Evolutionary conservation across 2,888 invertebrate genomes (phyloP).

Genomic region (Amitus sp.): DNA sequence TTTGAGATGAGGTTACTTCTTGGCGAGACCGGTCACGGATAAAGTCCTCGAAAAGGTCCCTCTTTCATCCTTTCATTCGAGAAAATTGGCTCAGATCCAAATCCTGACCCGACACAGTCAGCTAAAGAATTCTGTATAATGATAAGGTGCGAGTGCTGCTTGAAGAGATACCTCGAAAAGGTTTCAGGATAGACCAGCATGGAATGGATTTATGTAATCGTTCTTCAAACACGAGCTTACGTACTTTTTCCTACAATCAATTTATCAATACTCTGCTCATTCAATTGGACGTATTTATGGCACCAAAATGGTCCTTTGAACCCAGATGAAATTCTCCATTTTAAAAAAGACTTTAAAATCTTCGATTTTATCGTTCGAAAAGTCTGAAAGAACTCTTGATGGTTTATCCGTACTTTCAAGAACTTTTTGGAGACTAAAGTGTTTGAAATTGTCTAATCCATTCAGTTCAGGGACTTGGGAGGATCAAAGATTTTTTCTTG

Average conservation of each 20-base stretch:
- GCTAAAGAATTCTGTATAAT: slow-evolving; percentile 15
- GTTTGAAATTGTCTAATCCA: too few relatives aligned
- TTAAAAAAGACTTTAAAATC: too few relatives aligned
- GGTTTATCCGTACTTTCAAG: too few relatives aligned
- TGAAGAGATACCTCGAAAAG: slow-evolving; percentile 13
- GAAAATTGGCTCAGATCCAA: slow-evolving; percentile 14
- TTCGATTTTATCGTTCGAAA: too few relatives aligned
- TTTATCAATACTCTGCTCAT: not conserved
- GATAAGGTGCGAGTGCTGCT: slow-evolving; percentile 18
- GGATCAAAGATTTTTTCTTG: too few relatives aligned
- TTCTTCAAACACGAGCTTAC: not conserved
- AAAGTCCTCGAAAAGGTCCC: slow-evolving; percentile 18
- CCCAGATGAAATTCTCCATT: too few relatives aligned
- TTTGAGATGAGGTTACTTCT: slow-evolving; percentile 7
- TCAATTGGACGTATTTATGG: too few relatives aligned
- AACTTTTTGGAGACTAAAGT: too few relatives aligned
- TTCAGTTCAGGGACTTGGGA: too few relatives aligned
- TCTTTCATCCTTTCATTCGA: slow-evolving; percentile 11
- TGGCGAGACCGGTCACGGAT: slow-evolving; percentile 14
- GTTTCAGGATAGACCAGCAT: slow-evolving; percentile 4
- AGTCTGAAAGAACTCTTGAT: too few relatives aligned
- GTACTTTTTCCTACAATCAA: not conserved
- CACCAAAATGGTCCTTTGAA: too few relatives aligned
- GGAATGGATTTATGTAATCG: slow-evolving; percentile 9
- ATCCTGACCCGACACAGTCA: slow-evolving; percentile 8